These are phyloP conservation scores for Chaetophractus vellerosus DNA, from an alignment of 2,797 vertebrate species.

Conservation along the genomic window DNA sequence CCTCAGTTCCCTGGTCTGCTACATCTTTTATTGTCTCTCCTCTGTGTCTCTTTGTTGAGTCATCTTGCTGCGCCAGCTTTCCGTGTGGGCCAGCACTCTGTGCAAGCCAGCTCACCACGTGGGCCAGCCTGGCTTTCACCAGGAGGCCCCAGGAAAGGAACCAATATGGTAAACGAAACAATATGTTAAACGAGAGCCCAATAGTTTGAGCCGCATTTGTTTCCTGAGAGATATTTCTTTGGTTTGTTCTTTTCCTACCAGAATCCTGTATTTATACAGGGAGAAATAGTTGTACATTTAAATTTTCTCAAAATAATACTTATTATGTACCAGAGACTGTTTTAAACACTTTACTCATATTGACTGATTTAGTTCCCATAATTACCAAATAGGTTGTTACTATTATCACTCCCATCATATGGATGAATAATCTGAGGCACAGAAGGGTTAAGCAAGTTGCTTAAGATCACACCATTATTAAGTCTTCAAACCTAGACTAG, in stretches of 20 bases:
- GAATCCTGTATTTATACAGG: neutral
- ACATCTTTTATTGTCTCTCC: too few relatives aligned
- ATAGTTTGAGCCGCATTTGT: too few relatives aligned
- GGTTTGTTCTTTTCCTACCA: neutral
- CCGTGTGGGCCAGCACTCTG: too few relatives aligned
- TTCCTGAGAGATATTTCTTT: slow-evolving; percentile 4
- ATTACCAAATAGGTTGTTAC: neutral
- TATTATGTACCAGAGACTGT: neutral
- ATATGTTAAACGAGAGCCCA: too few relatives aligned
- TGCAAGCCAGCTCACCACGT: too few relatives aligned
- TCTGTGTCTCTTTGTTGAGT: too few relatives aligned
- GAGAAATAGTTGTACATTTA: neutral
- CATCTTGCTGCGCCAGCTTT: too few relatives aligned
- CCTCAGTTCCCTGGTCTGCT: too few relatives aligned
- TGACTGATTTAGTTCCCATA: neutral
- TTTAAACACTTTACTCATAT: slow-evolving; percentile 8
- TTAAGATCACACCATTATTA: neutral
- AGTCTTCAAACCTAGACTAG: neutral
- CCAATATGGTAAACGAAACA: too few relatives aligned
- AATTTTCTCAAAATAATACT: slow-evolving; percentile 20
- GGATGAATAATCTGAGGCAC: neutral
- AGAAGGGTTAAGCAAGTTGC: neutral
- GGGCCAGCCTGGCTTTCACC: too few relatives aligned
- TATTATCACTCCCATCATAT: neutral
- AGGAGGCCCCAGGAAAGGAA: too few relatives aligned